Evolutionary conservation across 2,113 vertebrate species (phyloP).

Genomic region (Lamprotornis superbus): DNA sequence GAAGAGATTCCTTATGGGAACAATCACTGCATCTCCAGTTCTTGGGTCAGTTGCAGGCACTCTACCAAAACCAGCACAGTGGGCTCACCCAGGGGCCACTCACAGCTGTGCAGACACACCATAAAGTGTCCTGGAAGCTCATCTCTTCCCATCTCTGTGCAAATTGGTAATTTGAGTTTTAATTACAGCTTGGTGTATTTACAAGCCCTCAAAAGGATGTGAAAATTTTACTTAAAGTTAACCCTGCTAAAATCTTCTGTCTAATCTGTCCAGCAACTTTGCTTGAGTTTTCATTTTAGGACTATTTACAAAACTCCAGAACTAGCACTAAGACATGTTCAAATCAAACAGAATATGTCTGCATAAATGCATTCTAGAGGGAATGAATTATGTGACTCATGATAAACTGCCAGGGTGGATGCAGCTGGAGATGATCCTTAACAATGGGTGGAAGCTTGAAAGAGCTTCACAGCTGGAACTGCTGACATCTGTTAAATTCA

Average conservation of each 20-base stretch:
- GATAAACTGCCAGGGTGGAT: neutral
- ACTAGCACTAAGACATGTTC: neutral
- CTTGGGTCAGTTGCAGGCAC: neutral
- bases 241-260: neutral
- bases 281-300: neutral
- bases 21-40: neutral
- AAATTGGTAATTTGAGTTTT: neutral
- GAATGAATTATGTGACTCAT: neutral
- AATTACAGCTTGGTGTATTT: neutral
- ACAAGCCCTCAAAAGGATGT: neutral
- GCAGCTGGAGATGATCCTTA: neutral
- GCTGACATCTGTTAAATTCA: neutral
- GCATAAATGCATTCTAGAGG: neutral
- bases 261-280: neutral
- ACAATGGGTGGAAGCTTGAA: constrained; percentile 8
- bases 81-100: neutral
- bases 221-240: neutral
- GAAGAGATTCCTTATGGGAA: neutral
- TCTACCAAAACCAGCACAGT: neutral
- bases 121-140: rapidly evolving
- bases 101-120: neutral
- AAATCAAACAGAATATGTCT: neutral
- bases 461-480: neutral
- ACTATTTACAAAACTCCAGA: neutral
- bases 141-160: neutral